These are phyloP conservation scores for Brotogeris chrysoptera DNA, from an alignment of 2,797 vertebrate genomes.

Conservation along the genomic window DNA sequence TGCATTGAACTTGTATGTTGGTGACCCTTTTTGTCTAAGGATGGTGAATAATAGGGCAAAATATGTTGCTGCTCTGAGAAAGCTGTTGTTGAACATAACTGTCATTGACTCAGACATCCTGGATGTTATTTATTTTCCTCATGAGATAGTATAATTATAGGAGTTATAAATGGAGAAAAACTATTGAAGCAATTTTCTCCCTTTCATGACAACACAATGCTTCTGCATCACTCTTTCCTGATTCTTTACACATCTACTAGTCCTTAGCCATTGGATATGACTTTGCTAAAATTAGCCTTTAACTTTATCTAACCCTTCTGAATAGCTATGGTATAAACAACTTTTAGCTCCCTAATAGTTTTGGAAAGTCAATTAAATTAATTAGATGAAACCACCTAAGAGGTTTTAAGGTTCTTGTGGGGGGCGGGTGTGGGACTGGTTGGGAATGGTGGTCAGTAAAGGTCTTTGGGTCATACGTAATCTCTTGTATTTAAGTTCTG, in stretches of 20 bases:
- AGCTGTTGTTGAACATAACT: not conserved
- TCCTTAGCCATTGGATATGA: not conserved
- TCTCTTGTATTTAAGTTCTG: not conserved
- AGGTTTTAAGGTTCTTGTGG: not conserved
- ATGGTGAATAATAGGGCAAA: not conserved
- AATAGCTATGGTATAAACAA: not conserved
- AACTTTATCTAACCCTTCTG: not conserved
- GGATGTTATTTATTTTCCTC: not conserved
- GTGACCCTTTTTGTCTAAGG: not conserved
- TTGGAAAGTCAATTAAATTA: not conserved
- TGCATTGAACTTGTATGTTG: not conserved
- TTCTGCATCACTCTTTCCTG: not conserved
- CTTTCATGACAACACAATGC: not conserved
- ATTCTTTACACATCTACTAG: not conserved
- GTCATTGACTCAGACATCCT: not conserved
- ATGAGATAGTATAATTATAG: not conserved
- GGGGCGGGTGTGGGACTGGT: not conserved
- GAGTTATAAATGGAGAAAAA: not conserved
- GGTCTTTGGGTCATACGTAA: not conserved
- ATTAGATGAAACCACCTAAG: not conserved
- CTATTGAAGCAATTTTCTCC: not conserved
- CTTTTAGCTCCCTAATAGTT: not conserved
- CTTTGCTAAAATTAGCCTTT: not conserved
- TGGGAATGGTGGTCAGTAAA: not conserved
- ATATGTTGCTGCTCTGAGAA: not conserved